These are phyloP conservation scores for Zoanthus sociatus DNA, from an alignment of 92 coral and sea anemone genomes.

Conservation along the genomic window DNA sequence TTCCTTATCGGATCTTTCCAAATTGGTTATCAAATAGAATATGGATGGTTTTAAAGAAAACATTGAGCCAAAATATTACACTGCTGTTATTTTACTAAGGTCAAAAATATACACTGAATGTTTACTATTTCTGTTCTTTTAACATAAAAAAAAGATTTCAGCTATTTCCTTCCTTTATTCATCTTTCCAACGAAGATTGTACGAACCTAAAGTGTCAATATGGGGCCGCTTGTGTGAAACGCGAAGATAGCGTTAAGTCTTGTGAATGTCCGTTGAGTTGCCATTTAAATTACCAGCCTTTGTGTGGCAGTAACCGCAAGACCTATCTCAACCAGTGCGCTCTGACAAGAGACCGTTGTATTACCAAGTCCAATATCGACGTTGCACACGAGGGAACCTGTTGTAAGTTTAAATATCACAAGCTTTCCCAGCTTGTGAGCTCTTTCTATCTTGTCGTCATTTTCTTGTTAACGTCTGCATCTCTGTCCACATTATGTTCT, in stretches of 20 bases:
- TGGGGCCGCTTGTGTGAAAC: constrained; percentile 84
- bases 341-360: constrained; percentile 85
- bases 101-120: not conserved
- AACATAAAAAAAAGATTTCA: not conserved
- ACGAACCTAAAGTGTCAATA: constrained; percentile 64
- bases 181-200: constrained; percentile 67
- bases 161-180: not conserved
- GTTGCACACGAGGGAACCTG: constrained; percentile 80
- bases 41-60: not conserved
- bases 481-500: no score
- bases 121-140: not conserved
- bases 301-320: constrained; percentile 90
- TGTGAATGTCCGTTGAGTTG: constrained; percentile 88
- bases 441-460: no score
- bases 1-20: no score
- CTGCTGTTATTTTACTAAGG: not conserved
- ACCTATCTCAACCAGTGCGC: constrained; percentile 92
- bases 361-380: constrained; percentile 58
- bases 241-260: constrained; percentile 81
- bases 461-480: no score
- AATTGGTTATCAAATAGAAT: no score
- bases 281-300: constrained; percentile 80
- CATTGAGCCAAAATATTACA: not conserved
- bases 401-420: constrained; percentile 64
- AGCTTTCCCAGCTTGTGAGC: not conserved